Conservation (phyloP, 2,113 vertebrate species). For the Kobus ellipsiprymnus region DNA sequence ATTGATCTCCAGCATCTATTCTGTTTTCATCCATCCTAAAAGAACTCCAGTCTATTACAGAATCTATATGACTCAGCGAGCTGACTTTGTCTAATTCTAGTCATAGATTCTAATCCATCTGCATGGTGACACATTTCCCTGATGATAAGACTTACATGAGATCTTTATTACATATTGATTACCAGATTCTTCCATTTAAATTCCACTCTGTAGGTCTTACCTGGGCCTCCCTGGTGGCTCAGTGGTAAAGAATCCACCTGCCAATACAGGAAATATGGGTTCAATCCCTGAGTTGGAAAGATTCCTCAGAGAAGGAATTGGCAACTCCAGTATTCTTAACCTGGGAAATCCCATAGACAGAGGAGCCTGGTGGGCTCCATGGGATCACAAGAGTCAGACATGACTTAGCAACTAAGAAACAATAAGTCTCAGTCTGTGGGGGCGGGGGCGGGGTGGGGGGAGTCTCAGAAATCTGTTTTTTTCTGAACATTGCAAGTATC, state of each 20-base stretch:
- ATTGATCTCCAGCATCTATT: background rate
- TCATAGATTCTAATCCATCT: background rate
- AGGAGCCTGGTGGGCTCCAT: background rate
- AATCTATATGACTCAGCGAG: background rate
- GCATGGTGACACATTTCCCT: background rate
- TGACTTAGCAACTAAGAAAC: background rate
- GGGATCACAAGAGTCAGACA: background rate
- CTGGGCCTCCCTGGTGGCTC: background rate
- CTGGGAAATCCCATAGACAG: background rate
- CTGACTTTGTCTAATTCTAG: background rate
- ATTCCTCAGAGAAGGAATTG: background rate
- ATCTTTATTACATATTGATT: background rate
- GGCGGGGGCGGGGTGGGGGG: rapidly evolving
- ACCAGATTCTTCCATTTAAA: background rate
- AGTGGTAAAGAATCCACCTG: background rate
- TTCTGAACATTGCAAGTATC: background rate
- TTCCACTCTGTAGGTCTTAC: background rate
- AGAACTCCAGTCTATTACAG: background rate
- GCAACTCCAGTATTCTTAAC: background rate
- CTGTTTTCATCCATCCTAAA: background rate
- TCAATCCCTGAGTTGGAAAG: background rate
- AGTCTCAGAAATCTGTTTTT: background rate
- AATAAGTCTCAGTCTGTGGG: background rate
- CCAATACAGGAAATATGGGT: background rate
- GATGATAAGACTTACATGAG: background rate